These are phyloP conservation scores for Lutraria lutraria DNA, from an alignment of 2,888 invertebrate genomes.

Conservation along the genomic window DNA sequence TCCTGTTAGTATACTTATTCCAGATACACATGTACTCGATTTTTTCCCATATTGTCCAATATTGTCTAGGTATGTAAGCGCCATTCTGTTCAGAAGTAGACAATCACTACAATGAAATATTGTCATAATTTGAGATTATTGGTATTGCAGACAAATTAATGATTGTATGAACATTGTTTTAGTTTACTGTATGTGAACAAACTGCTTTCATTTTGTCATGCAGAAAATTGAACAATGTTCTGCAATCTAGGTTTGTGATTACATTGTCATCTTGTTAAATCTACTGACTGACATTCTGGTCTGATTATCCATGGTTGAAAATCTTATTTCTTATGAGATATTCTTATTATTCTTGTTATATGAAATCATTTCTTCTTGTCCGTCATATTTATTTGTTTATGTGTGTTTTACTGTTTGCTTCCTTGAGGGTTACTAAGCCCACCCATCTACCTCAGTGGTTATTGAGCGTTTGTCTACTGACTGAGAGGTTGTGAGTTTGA, in stretches of 20 bases:
- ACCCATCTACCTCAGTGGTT: too few species aligned
- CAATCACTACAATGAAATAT: background rate
- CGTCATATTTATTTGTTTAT: background rate
- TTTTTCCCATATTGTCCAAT: too few species aligned
- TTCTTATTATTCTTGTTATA: background rate
- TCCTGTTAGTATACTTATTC: too few species aligned
- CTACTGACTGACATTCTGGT: background rate
- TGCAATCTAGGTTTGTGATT: slow-evolving; percentile 6
- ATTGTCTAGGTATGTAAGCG: too few species aligned
- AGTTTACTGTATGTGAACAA: background rate
- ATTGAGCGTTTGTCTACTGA: too few species aligned
- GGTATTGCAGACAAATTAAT: background rate
- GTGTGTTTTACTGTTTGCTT: too few species aligned
- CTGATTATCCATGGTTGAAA: background rate
- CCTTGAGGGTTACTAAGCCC: too few species aligned
- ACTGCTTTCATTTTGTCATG: background rate
- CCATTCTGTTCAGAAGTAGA: background rate
- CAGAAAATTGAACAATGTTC: slow-evolving; percentile 16
- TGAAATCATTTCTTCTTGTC: background rate
- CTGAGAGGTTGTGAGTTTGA: too few species aligned
- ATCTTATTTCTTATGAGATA: background rate
- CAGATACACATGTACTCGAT: too few species aligned
- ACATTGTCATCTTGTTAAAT: slow-evolving; percentile 5
- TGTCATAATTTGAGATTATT: background rate
- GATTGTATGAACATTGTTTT: slow-evolving; percentile 1